Conservation (phyloP, 1,140 invertebrate genomes). For the Drosophila guanche region DNA sequence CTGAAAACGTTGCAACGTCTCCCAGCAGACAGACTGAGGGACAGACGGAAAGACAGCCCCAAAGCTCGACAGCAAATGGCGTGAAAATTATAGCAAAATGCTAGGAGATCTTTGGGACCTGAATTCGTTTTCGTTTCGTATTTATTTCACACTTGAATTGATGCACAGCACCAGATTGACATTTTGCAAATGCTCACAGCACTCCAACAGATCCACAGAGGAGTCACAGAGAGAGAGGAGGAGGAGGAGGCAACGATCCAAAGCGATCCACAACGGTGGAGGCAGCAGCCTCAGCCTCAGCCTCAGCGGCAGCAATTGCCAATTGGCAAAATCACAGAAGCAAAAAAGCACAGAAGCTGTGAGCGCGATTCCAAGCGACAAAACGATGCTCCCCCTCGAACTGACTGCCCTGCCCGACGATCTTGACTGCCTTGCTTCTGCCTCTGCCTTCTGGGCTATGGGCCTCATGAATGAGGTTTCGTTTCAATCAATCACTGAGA, state of each 20-base stretch:
- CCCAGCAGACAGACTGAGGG: constrained; percentile 14
- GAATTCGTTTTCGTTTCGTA: constrained; percentile 72
- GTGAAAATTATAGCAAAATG: constrained; percentile 81
- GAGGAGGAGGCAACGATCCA: constrained; percentile 31
- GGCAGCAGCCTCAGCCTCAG: not conserved
- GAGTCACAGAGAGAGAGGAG: not conserved
- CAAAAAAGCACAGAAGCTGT: constrained; percentile 42
- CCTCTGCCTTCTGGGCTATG: constrained; percentile 33
- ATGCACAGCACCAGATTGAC: constrained; percentile 81
- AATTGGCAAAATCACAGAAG: constrained; percentile 43
- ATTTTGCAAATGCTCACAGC: constrained; percentile 80
- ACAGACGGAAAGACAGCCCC: constrained; percentile 7
- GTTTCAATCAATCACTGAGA: constrained; percentile 32
- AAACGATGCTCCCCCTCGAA: constrained; percentile 7
- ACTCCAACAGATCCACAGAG: constrained; percentile 13
- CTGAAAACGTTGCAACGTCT: constrained; percentile 17
- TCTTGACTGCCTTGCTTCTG: not conserved
- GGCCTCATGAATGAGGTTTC: constrained; percentile 47
- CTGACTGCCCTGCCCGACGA: no score
- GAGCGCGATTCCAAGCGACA: constrained; percentile 34
- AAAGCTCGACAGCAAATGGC: constrained; percentile 66
- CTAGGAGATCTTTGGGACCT: constrained; percentile 53
- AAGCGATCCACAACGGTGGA: constrained; percentile 19
- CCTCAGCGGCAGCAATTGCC: constrained; percentile 17
- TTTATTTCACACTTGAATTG: constrained; percentile 82